These are phyloP conservation scores for Clanis bilineata DNA, from an alignment of 2,888 invertebrate genomes.

Conservation along the genomic window DNA sequence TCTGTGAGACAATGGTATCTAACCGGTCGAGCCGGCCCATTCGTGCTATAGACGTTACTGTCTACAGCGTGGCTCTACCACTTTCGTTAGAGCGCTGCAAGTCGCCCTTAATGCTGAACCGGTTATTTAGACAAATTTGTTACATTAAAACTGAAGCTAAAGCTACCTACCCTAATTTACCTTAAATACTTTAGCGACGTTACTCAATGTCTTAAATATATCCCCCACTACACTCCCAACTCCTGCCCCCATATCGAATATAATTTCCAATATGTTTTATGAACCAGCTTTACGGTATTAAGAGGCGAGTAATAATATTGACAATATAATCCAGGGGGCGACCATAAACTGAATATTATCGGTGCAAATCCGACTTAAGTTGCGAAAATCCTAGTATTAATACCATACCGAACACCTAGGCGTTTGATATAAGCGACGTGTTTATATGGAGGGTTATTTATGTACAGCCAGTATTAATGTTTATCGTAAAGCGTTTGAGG, in stretches of 20 bases:
- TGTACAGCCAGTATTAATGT: background rate
- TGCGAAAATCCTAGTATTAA: constrained; percentile 48
- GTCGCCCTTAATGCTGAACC: no score
- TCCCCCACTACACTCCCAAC: background rate
- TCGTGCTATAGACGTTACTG: no score
- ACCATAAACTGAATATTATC: constrained; percentile 71
- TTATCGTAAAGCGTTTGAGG: constrained; percentile 4
- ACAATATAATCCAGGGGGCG: constrained; percentile 69
- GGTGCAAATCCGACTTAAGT: constrained; percentile 68
- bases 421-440: constrained; percentile 8
- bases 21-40: no score
- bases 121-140: no score
- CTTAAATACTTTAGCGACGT: no score
- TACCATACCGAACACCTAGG: constrained; percentile 12
- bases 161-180: no score
- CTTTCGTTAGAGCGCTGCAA: no score
- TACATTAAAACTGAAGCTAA: no score
- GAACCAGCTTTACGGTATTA: constrained; percentile 77
- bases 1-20: no score
- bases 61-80: no score
- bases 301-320: constrained; percentile 79
- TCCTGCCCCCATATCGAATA: constrained; percentile 41
- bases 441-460: constrained; percentile 3
- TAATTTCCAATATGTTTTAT: constrained; percentile 78
- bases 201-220: no score